Evolutionary conservation across 2,888 invertebrate species (phyloP).

Genomic region (Yponomeuta evonymella): DNA sequence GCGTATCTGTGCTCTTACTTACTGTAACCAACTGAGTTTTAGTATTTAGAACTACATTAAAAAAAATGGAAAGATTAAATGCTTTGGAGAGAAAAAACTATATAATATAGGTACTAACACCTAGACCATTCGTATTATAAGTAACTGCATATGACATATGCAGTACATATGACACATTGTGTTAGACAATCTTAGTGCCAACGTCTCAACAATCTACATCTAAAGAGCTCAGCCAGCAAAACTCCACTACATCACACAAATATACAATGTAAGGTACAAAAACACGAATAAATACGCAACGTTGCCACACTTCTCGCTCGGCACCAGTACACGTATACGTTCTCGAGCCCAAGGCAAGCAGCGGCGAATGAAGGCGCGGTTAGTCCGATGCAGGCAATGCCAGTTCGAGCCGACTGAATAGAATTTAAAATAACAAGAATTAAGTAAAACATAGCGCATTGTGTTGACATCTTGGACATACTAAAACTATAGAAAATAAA

Average conservation of each 20-base stretch:
- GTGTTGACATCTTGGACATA: too few relatives aligned
- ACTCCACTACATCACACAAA: conserved; percentile 9
- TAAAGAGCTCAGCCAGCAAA: background rate
- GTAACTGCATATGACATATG: too few relatives aligned
- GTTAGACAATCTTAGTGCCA: background rate
- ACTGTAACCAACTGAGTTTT: too few relatives aligned
- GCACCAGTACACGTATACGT: conserved; percentile 10
- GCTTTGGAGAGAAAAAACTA: too few relatives aligned
- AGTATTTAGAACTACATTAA: too few relatives aligned
- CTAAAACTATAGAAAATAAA: background rate
- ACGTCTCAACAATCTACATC: background rate
- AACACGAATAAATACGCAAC: conserved; percentile 16
- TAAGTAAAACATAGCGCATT: background rate
- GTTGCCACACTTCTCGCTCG: conserved; percentile 15
- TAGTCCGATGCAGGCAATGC: background rate
- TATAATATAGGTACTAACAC: too few relatives aligned
- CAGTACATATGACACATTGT: too few relatives aligned
- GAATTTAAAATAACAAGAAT: background rate
- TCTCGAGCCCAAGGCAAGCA: conserved; percentile 14
- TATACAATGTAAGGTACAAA: conserved; percentile 12
- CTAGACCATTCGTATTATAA: too few relatives aligned
- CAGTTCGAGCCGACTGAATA: background rate
- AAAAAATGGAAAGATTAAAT: too few relatives aligned
- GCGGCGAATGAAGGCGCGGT: conserved; percentile 4
- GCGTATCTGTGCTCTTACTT: too few relatives aligned